Evolutionary conservation across 1,140 invertebrate genomes (phyloP).

Genomic region (Goniozus legneri): DNA sequence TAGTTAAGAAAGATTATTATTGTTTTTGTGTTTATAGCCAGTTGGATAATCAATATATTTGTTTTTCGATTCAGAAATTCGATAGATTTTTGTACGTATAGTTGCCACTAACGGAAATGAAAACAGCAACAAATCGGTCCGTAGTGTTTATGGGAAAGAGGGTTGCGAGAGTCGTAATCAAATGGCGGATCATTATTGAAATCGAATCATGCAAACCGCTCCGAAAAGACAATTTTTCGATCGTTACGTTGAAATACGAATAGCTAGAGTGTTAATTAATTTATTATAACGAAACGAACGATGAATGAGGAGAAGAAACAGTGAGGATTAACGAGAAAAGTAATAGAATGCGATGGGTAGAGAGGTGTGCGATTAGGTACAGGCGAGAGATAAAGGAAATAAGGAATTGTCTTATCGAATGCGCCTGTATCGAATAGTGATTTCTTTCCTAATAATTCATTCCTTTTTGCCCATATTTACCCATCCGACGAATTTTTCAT

Average conservation of each 20-base stretch:
- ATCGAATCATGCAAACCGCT: too few species aligned
- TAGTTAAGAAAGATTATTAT: conserved; percentile 41
- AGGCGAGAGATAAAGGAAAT: not conserved
- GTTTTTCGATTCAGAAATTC: conserved; percentile 35
- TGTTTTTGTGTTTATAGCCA: conserved; percentile 38
- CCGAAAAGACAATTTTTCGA: too few species aligned
- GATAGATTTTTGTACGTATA: conserved; percentile 43
- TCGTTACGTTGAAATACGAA: conserved; percentile 30
- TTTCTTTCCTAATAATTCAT: too few species aligned
- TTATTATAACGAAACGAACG: conserved; percentile 35
- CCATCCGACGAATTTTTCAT: too few species aligned
- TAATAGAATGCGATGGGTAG: conserved; percentile 6
- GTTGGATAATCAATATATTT: conserved; percentile 33
- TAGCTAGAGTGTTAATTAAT: conserved; percentile 46
- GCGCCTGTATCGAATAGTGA: not conserved
- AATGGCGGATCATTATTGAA: conserved; percentile 19
- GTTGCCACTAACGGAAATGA: conserved; percentile 37
- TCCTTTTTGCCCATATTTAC: too few species aligned
- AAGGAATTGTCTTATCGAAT: not conserved
- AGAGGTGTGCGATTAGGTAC: conserved; percentile 11
- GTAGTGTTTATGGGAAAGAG: conserved; percentile 16
- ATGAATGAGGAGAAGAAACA: not conserved
- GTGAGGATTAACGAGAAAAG: conserved; percentile 1
- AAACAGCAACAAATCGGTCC: conserved; percentile 7
- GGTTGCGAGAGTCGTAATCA: conserved; percentile 23